Evolutionary conservation across 2,888 invertebrate genomes (phyloP).

Genomic region (Seladonia tumulorum): DNA sequence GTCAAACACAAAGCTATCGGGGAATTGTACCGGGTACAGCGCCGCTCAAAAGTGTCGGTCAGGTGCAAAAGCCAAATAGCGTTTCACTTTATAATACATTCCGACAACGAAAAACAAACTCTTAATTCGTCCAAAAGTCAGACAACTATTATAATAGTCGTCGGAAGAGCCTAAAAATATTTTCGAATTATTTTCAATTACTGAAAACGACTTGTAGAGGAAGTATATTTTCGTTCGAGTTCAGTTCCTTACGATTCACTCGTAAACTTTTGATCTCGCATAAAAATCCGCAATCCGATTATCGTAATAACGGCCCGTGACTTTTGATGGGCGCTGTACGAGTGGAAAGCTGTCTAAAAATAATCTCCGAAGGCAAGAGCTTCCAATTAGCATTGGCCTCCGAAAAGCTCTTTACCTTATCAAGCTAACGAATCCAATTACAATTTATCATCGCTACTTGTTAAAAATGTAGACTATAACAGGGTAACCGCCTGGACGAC

Average conservation of each 20-base stretch:
- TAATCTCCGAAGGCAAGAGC: background rate
- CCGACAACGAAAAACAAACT: background rate
- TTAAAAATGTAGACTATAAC: background rate
- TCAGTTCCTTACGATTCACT: background rate
- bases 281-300: background rate
- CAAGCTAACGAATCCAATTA: conserved; percentile 14
- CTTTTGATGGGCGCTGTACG: background rate
- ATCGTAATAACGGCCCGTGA: background rate
- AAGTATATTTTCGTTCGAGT: background rate
- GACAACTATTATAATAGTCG: background rate
- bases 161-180: background rate
- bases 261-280: too few relatives aligned
- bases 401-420: background rate
- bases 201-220: background rate
- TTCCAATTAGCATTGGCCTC: background rate
- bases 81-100: too few relatives aligned
- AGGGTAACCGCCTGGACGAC: background rate
- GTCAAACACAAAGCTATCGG: conserved; percentile 12
- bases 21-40: conserved; percentile 4
- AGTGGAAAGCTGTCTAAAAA: conserved; percentile 2
- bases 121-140: background rate
- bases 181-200: background rate
- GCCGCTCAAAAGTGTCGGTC: background rate
- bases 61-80: too few relatives aligned
- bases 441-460: background rate